phyloP scores from a whole-genome alignment of 2,797 vertebrate genomes.

The Acanthis flammea region DNA sequence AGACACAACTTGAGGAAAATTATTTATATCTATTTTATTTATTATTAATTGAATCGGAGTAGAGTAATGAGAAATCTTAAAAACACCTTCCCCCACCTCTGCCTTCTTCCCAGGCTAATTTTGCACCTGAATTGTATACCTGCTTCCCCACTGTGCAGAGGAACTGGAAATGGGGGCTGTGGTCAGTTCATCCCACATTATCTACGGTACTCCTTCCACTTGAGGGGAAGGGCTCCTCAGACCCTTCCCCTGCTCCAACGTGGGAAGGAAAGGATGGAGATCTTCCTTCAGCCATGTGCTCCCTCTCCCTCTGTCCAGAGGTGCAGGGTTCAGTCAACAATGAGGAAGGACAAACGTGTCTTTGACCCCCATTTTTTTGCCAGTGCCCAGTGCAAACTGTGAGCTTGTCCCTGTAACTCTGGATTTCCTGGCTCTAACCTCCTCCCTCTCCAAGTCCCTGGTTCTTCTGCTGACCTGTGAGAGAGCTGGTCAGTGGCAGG shows the following conservation, averaged over 20 bases:
- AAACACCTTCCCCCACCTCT: neutral
- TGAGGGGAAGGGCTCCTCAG: neutral
- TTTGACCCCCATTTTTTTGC: neutral
- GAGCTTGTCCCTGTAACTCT: neutral
- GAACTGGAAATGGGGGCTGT: neutral
- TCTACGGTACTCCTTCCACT: neutral
- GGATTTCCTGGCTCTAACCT: neutral
- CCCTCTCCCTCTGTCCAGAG: neutral
- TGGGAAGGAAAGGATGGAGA: neutral
- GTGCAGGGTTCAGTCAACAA: neutral
- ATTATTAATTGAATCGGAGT: rapidly evolving
- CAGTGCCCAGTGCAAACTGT: rapidly evolving
- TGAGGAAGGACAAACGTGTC: neutral
- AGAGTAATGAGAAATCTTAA: neutral
- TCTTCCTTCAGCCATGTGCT: neutral
- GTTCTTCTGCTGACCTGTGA: neutral
- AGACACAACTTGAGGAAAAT: rapidly evolving
- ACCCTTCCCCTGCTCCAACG: neutral
- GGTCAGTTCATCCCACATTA: neutral
- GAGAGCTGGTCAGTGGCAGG: neutral
- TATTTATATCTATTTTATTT: neutral
- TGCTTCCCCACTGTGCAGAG: neutral
- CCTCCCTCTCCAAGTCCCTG: neutral
- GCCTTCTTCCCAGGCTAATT: neutral
- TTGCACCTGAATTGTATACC: neutral